These are phyloP conservation scores for Prionailurus bengalensis DNA, from an alignment of 2,113 vertebrate genomes.

Conservation along the genomic window DNA sequence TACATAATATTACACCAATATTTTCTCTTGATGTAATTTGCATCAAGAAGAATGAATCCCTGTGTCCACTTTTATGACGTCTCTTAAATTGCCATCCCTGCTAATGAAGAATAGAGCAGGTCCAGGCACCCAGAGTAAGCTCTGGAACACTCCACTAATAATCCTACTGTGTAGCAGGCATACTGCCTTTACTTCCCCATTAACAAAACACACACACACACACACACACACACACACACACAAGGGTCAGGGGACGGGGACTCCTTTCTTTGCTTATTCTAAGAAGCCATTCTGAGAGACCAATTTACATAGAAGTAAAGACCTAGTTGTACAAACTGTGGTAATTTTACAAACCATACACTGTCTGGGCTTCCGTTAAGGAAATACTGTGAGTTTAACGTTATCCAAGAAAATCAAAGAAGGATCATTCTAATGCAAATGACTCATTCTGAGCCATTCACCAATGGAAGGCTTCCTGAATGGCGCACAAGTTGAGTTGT, in stretches of 20 bases:
- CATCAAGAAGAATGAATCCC: conserved; percentile 54
- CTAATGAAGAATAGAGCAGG: not conserved
- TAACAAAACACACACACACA: conserved; percentile 2
- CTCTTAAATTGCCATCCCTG: not conserved
- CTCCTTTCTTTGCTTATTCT: conserved; percentile 58
- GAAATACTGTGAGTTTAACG: conserved; percentile 84
- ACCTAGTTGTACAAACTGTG: conserved; percentile 54
- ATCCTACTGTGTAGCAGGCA: not conserved
- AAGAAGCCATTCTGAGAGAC: conserved; percentile 71
- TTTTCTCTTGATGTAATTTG: not conserved
- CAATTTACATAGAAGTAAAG: conserved; percentile 73
- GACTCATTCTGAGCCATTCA: conserved; percentile 78
- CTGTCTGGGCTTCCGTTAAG: conserved; percentile 75
- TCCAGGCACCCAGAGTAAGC: not conserved
- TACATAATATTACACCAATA: not conserved
- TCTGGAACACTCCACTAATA: conserved; percentile 15
- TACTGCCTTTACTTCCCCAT: conserved; percentile 32
- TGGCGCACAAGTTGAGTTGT: conserved; percentile 84
- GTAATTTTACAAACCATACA: conserved; percentile 79
- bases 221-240: not conserved
- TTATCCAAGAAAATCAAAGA: conserved; percentile 78
- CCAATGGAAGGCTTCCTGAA: conserved; percentile 82
- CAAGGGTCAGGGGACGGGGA: too few species aligned
- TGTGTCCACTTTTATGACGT: conserved; percentile 14
- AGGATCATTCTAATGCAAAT: conserved; percentile 89